Percentiles rank a stretch among this genome's conserved stretches.
These are phyloP conservation scores for Paragorgia papillata DNA, from an alignment of 92 coral and sea anemone species.

Conservation along the genomic window DNA sequence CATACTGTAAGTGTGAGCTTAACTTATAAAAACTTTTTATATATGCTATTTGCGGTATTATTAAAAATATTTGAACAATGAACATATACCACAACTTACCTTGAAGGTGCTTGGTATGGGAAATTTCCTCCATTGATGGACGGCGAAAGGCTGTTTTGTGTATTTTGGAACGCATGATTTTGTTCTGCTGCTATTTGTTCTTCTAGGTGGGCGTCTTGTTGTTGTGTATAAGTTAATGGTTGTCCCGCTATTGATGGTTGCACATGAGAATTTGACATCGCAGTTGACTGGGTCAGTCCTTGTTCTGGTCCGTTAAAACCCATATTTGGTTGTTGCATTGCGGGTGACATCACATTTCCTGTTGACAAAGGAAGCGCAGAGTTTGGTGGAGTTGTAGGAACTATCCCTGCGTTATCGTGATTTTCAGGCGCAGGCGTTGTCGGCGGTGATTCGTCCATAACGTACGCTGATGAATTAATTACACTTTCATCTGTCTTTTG, in stretches of 20 bases:
- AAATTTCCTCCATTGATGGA: neutral
- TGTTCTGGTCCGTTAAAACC: conserved; percentile 6
- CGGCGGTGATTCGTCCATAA: conserved; percentile 28
- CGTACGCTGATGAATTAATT: conserved; percentile 33
- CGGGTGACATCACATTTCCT: conserved; percentile 8
- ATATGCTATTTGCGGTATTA: too few species aligned
- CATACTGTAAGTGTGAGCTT: too few species aligned
- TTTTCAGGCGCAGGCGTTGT: neutral
- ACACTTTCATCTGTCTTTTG: conserved; percentile 4
- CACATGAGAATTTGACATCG: conserved; percentile 1
- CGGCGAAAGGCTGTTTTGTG: neutral
- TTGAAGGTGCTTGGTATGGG: neutral
- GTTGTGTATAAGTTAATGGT: conserved; percentile 20
- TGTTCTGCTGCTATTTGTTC: conserved; percentile 17
- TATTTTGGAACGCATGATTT: conserved; percentile 18
- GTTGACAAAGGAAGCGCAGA: neutral
- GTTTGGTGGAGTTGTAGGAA: conserved; percentile 22
- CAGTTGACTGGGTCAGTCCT: neutral
- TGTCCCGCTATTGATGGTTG: conserved; percentile 13
- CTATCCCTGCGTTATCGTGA: conserved; percentile 1
- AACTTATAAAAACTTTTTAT: too few species aligned
- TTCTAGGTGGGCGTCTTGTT: conserved; percentile 41
- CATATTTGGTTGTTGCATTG: conserved; percentile 10
- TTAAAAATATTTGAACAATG: too few species aligned
- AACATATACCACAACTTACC: too few species aligned